Evolutionary conservation across 2,113 vertebrate species (phyloP).

Genomic region (Psittacus erithacus): DNA sequence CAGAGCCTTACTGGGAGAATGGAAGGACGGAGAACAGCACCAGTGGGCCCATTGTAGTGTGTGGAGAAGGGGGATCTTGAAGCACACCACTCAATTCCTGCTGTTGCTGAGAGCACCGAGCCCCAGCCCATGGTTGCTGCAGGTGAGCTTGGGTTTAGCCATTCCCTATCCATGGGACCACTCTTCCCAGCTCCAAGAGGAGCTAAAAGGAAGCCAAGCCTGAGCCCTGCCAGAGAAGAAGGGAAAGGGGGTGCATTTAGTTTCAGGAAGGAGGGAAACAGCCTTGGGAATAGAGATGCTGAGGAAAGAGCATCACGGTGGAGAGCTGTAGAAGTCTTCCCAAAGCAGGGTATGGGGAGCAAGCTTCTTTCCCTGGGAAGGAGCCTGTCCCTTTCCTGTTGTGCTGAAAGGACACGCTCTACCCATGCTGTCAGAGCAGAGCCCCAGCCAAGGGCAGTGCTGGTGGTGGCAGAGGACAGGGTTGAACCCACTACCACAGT

Average conservation of each 20-base stretch:
- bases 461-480: not conserved
- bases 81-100: not conserved
- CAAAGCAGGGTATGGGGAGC: not conserved
- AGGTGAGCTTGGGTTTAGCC: not conserved
- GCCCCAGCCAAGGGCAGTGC: not conserved
- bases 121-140: accelerated
- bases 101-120: not conserved
- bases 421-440: not conserved
- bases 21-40: not conserved
- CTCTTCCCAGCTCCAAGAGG: not conserved
- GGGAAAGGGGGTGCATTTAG: not conserved
- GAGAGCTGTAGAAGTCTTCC: not conserved
- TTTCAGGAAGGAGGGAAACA: not conserved
- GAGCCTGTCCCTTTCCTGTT: not conserved
- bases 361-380: not conserved
- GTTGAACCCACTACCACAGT: accelerated
- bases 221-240: not conserved
- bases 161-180: not conserved
- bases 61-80: not conserved
- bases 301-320: not conserved
- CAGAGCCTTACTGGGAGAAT: accelerated
- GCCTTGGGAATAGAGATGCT: not conserved
- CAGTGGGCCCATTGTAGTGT: accelerated
- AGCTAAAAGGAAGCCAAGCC: not conserved
- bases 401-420: not conserved